Base-by-base conservation (phyloP, 2,797 vertebrate genomes). In the Lateolabrax maculatus region DNA sequence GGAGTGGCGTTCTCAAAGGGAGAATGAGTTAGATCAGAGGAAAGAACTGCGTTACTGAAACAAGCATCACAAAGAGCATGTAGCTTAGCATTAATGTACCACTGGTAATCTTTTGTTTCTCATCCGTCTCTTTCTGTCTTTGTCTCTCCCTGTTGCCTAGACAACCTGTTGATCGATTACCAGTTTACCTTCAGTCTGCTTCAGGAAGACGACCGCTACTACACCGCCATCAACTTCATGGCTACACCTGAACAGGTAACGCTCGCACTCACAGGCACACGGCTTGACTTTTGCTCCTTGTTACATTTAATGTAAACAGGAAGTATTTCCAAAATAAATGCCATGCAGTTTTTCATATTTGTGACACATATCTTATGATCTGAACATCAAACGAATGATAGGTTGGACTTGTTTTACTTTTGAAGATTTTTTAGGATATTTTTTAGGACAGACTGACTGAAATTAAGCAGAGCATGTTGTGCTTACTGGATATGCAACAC, bases 181-280 rank as follows among this genome's bases (percentile, higher is more conserved):
- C 98, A 99, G 96, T 99, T 99, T 75, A 99, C 98, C 90, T 99
- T 99, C 95, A 99, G 98, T 81, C 90, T 99, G 79, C 93, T 98
- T n/a, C 98, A 99, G 93, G 98, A 99, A 77, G 98, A 99, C 19
- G 98, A 99, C 90, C 97, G 97, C 2, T 94, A 99, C 84, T 97
- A 98, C 90, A 98, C 98, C 2, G 96, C 98, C 82, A 99, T 99
- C 89, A 99, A 99, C 95, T 99, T 99, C 77, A 98, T 99, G 94
- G 98, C 97, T 65, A 98, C 97, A 63, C 98, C 98, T 41, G 98
- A 99, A 71, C 97, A 99, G 96, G 98, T 99, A 81, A 80, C 25
- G 3, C 39, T 1, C 8, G 5, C 15, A 5, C 15, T 21, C 18
- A 39, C 10, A 52, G 23, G 16, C 70, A 10, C 27, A 27, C 5